Evolutionary conservation across 2,888 invertebrate species (phyloP), one percentile per base, ranked within the genome.

Genomic region (Drosophila multiciliata): DNA sequence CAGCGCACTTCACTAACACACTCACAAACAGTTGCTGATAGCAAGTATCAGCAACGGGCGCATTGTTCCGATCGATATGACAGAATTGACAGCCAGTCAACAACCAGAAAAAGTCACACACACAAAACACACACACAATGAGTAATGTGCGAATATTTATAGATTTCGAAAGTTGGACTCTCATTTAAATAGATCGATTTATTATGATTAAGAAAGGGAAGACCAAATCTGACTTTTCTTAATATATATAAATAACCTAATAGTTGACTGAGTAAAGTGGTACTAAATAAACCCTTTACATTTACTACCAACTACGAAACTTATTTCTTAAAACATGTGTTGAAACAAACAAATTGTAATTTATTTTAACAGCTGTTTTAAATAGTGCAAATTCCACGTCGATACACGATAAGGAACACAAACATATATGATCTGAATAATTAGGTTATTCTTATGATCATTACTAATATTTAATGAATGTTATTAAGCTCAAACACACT

Each of bases 1-100:
- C 81, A 73, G 61, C 1, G 65, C 73, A 83, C 70, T 73, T 36
- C 59, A 71, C 64, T 67, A 57, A 55, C 33, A 53, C 26, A 15
- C 11, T 12, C 29, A 64, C 49, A 48, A 48, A 38, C 15, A 26
- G 23, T 32, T 33, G 33, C 11, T 32, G 66, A 71, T 77, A 64
- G 58, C 76, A 55, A 63, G 45, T 53, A 49, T 52, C 52, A 62
- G 48, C n/a, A 32, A 57, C 60, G 66, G 60, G 65, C 49, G 65
- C 55, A 48, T 15, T 45, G 17, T 33, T 11, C 2, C 33, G 35
- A 52, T 49, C 49, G 57, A 60, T 58, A 38, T 55, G 12, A n/a
- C n/a, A n/a, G 49, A 45, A 54, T 53, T 45, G 73, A 61, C 61
- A 54, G 60, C 35, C 48, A 76, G 59, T 59, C 36, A 64, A 42